phyloP scores from a whole-genome alignment of 2,888 invertebrate species.

The Spatulosminthurus flaviceps region DNA sequence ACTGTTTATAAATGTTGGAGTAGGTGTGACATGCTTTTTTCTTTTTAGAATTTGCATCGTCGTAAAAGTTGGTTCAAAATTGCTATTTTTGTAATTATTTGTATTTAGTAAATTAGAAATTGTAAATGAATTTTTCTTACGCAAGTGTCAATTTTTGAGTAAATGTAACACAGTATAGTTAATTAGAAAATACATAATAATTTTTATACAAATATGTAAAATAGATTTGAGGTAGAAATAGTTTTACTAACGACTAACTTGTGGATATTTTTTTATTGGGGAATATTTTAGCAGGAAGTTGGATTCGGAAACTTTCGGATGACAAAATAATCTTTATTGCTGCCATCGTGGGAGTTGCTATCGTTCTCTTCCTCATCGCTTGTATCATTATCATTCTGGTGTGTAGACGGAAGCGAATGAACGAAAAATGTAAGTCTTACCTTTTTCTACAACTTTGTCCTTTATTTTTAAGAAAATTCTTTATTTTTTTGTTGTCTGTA shows the following conservation, averaged over 20 bases:
- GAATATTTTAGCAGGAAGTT: conserved; percentile 75
- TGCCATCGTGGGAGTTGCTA: conserved; percentile 75
- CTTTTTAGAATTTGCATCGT: too few relatives aligned
- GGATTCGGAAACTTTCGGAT: conserved; percentile 77
- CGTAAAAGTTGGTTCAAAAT: too few relatives aligned
- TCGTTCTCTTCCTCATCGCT: conserved; percentile 79
- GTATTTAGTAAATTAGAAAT: too few relatives aligned
- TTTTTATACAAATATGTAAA: too few relatives aligned
- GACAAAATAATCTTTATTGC: conserved; percentile 81
- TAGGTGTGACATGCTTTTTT: too few relatives aligned
- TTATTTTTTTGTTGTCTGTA: neutral
- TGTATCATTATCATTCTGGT: conserved; percentile 87
- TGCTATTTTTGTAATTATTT: too few relatives aligned
- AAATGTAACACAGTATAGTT: too few relatives aligned
- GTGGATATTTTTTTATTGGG: neutral
- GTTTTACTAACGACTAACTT: conserved; percentile 11
- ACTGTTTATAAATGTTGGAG: too few relatives aligned
- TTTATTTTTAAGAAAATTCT: neutral
- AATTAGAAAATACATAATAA: too few relatives aligned
- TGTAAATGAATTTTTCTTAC: too few relatives aligned
- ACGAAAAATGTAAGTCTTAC: conserved; percentile 80
- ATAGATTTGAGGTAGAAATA: neutral
- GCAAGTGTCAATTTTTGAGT: too few relatives aligned
- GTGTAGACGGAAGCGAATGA: conserved; percentile 82
- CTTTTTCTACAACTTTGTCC: neutral